Evolutionary conservation across 1,140 invertebrate genomes (phyloP).

Genomic region (Gryllus bimaculatus): DNA sequence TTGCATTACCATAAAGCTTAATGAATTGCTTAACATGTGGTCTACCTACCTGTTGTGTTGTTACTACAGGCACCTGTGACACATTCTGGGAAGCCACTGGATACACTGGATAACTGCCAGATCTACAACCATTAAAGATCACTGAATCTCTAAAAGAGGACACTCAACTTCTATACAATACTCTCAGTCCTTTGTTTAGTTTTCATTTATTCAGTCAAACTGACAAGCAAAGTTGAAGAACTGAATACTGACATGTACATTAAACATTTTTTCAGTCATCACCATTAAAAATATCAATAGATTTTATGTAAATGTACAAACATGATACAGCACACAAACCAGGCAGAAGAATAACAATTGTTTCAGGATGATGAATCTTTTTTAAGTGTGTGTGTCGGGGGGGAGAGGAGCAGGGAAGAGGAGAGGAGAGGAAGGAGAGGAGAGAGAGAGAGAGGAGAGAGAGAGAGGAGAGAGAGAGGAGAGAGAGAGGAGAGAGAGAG

Average conservation of each 20-base stretch:
- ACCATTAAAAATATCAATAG: background rate
- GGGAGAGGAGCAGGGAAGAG: no score
- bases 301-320: background rate
- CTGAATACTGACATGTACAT: background rate
- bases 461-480: no score
- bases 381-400: no score
- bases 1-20: no score
- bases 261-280: background rate
- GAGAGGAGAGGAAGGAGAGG: no score
- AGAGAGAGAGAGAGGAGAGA: no score
- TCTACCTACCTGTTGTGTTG: slow-evolving; percentile 15
- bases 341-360: no score
- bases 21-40: no score
- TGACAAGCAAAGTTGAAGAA: background rate
- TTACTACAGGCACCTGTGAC: slow-evolving; percentile 19
- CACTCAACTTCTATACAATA: background rate
- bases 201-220: background rate
- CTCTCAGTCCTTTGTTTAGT: background rate
- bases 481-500: no score
- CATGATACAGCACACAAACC: no score
- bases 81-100: slow-evolving; percentile 18
- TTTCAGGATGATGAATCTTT: no score
- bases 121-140: background rate
- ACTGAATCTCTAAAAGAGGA: background rate
- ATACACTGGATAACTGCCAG: slow-evolving; percentile 16